Evolutionary conservation across 2,797 vertebrate genomes (phyloP), one percentile per base, ranked within the genome.

Genomic region (Meriones psammophilus): DNA sequence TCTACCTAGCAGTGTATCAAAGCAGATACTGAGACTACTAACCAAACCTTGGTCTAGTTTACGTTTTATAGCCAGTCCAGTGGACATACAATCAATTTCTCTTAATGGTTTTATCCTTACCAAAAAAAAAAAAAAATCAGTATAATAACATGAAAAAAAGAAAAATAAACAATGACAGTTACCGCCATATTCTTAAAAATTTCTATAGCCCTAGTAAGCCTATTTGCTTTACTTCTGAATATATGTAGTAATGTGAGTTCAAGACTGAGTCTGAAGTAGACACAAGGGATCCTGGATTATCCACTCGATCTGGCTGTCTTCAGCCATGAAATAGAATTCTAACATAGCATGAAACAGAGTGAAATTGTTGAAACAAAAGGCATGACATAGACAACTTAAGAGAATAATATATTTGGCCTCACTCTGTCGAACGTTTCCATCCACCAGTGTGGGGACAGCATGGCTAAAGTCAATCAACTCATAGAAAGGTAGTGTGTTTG

Each of bases 101-200:
- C 73, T n/a, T 66, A 50, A 42, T 3, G 92, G 80, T 81, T 85
- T 86, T n/a, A 88, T 10, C 18, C 33, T 88, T 13, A 78, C 58
- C 30, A 26, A 86, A 96, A 91, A 96, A 91, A n/a, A 89, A 88
- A 18, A 96, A 91, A 90, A 88, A 18, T 39, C 56, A 88, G 3
- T 46, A 68, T 64, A 8, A 77, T 88, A 36, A 26, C 6, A 74
- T 7, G 42, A 42, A 42, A 42, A 42, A 66, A 73, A 83, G 13
- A 87, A 66, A 81, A 69, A 3, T 79, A 64, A 84, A 18, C 33
- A 94, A 26, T 8, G 6, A 33, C 17, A 24, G 14, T 66, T 77
- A 24, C 54, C 39, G 10, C 54, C 28, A 69, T 62, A 54, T 64
- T 91, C n/a, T 91, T 71, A 46, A 33, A 33, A 71, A 86, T 12